phyloP scores from a whole-genome alignment of 2,888 invertebrate genomes.

The Morinoia aosen region DNA sequence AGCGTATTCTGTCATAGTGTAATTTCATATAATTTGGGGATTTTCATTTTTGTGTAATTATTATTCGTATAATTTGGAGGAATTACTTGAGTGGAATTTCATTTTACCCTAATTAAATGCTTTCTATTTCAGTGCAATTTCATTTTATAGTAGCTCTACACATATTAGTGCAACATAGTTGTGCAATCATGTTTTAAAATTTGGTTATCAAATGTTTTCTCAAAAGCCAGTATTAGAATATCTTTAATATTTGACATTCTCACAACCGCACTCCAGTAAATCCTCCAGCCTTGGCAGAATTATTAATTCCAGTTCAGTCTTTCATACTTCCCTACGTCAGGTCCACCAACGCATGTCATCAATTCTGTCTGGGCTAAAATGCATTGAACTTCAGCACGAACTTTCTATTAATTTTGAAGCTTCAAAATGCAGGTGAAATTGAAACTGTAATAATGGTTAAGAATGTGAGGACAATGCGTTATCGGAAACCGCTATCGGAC shows the following conservation, averaged over 20 bases:
- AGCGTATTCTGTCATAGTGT: too few species aligned
- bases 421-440: background rate
- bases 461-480: background rate
- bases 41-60: background rate
- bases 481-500: background rate
- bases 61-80: background rate
- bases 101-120: too few species aligned
- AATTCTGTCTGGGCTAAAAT: background rate
- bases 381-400: background rate
- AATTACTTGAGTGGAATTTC: background rate
- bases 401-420: background rate
- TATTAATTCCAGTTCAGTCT: background rate
- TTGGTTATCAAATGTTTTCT: background rate
- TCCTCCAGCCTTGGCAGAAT: background rate
- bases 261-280: background rate
- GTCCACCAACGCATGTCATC: background rate
- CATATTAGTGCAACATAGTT: background rate
- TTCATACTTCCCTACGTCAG: background rate
- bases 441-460: background rate
- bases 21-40: background rate
- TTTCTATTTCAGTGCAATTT: too few species aligned
- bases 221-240: background rate
- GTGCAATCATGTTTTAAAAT: background rate
- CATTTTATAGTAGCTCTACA: background rate
- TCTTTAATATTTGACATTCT: background rate